phyloP scores from a whole-genome alignment of 2,113 vertebrate species.

The Platanista minor region DNA sequence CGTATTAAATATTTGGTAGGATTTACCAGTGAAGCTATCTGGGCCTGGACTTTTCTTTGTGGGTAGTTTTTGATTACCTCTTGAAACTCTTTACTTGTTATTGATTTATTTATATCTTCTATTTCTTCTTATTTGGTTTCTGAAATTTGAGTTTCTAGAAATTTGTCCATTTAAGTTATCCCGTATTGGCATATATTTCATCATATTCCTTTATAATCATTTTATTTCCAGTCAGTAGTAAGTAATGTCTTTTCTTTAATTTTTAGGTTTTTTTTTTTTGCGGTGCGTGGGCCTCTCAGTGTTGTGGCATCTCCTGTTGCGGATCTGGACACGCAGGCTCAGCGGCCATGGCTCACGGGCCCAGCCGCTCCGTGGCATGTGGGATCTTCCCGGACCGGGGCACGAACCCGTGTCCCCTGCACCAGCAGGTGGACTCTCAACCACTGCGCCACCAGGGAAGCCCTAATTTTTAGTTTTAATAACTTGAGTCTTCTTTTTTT shows the following conservation, averaged over 20 bases:
- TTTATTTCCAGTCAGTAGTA: background rate
- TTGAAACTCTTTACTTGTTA: background rate
- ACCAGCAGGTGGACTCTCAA: no score
- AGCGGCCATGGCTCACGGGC: no score
- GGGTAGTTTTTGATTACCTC: background rate
- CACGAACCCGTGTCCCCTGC: no score
- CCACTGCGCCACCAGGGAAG: no score
- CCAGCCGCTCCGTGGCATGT: no score
- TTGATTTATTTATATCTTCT: background rate
- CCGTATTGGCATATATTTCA: background rate
- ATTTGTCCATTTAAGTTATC: background rate
- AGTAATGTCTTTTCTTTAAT: background rate
- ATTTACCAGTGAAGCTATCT: background rate
- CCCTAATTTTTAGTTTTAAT: background rate
- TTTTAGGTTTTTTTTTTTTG: no score
- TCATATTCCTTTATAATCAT: background rate
- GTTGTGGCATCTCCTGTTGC: no score
- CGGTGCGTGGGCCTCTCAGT: no score
- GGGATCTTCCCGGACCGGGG: no score
- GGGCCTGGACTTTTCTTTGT: background rate
- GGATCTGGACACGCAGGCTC: no score
- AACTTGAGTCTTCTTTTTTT: background rate
- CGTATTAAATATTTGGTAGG: background rate
- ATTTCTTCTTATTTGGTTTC: background rate
- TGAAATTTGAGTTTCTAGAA: background rate